Conservation (phyloP, 2,888 invertebrate genomes). For the Ryuthela nishihirai region DNA sequence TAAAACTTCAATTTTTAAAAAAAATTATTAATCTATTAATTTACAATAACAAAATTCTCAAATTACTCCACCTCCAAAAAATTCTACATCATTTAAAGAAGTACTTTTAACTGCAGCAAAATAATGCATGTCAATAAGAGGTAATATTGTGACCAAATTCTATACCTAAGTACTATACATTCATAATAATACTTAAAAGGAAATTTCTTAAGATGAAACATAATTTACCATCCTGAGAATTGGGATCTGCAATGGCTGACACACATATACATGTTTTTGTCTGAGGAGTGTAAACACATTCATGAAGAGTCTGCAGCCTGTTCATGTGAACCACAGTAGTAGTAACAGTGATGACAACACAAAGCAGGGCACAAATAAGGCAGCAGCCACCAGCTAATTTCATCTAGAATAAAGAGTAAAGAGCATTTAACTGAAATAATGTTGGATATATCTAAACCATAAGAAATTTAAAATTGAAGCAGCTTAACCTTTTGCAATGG, state of each 20-base stretch:
- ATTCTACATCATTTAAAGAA: too few species aligned
- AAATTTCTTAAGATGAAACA: neutral
- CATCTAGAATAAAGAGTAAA: constrained; percentile 60
- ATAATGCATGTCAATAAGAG: too few species aligned
- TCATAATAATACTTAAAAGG: neutral
- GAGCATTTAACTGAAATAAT: too few species aligned
- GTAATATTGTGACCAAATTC: too few species aligned
- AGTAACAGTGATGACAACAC: constrained; percentile 82
- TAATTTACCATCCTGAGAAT: constrained; percentile 40
- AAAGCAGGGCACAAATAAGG: constrained; percentile 77
- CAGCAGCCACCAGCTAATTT: constrained; percentile 85
- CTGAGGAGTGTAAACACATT: constrained; percentile 71
- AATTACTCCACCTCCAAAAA: too few species aligned
- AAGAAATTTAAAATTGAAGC: too few species aligned
- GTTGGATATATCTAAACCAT: too few species aligned
- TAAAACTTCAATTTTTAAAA: too few species aligned
- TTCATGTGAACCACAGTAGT: constrained; percentile 87
- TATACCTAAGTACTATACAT: neutral
- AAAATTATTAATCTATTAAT: too few species aligned
- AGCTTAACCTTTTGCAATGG: too few species aligned
- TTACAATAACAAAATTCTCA: too few species aligned
- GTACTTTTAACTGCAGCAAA: too few species aligned
- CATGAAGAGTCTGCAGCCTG: constrained; percentile 76
- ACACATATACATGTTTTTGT: constrained; percentile 71
- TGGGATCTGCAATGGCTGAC: constrained; percentile 60